Conservation (phyloP, 2,888 invertebrate genomes). For the Eugnorisma glareosa region DNA sequence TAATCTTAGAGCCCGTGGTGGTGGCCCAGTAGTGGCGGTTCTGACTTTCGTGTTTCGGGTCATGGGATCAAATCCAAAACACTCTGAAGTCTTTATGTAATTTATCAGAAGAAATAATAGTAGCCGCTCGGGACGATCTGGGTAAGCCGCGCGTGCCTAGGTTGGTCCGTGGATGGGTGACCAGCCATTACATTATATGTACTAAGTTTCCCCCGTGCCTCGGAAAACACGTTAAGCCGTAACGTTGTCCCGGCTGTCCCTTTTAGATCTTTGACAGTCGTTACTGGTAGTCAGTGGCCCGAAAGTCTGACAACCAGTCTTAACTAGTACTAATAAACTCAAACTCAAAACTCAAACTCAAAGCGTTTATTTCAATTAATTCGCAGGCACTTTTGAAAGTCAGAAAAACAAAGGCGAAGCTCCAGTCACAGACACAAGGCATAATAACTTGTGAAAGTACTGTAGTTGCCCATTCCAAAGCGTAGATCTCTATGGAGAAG, state of each 20-base stretch:
- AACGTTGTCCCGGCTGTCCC: not conserved
- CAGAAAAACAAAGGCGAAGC: no score
- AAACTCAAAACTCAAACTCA: no score
- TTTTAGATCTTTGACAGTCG: not conserved
- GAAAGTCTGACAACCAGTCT: no score
- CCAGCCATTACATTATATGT: not conserved
- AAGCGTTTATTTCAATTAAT: no score
- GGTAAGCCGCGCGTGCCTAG: not conserved
- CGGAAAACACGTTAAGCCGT: not conserved
- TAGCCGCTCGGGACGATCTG: not conserved
- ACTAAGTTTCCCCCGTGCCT: no score
- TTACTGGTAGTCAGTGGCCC: no score
- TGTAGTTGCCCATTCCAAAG: no score
- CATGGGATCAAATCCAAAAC: not conserved
- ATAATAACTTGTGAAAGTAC: no score
- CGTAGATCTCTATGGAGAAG: no score
- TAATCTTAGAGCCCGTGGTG: not conserved
- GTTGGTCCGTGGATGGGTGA: not conserved
- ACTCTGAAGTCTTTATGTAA: not conserved
- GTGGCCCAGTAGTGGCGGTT: not conserved
- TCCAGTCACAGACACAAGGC: no score
- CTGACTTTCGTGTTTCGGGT: not conserved
- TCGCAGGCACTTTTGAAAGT: no score
- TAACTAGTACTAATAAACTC: no score
- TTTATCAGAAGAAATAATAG: not conserved